Evolutionary conservation across 2,113 vertebrate species (phyloP), one percentile per base, ranked within the genome.

Genomic region (Plecturocebus donacophilus): DNA sequence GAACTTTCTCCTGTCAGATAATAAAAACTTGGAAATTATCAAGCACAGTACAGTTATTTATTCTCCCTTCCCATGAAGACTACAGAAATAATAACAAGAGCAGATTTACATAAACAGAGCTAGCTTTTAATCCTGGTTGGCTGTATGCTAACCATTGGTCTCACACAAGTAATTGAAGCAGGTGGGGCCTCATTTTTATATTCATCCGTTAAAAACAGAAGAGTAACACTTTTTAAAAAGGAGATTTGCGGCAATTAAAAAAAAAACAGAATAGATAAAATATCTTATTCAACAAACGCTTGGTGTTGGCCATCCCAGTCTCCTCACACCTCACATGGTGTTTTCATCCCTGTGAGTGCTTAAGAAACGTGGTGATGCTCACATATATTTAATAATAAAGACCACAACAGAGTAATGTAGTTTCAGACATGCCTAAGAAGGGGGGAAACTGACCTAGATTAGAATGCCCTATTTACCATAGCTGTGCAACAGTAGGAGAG

Each of bases 131-230:
- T 91, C 93, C 86, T 19, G 23, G 52, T 76, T 87, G 66, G 40
- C 64, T 71, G 0, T 64, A 54, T 23, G 25, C 45, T 87, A 86
- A 86, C 68, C 96, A 68, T 19, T 21, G 45, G 82, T 58, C 81
- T 96, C 82, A 82, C 49, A 64, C 87, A 96, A 96, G 56, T 91
- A 58, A 81, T 61, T 84, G 54, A 96, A 52, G 40, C 58, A 93
- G 49, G 27, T 23, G 70, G 68, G 23, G 52, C 47, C 75, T 90
- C 68, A 32, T 20, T 38, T 71, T 66, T 81, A 23, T 70, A 70
- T 66, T 84, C 45, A 47, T 75, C 80, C 89, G n/a, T 90, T 92
- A 38, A 95, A 96, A 95, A 61, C 56, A 93, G 21, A 49, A 91
- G 16, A 93, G 21, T 91, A 73, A 47, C 21, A 61, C 32, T 80